Evolutionary conservation across 2,888 invertebrate species (phyloP), one percentile per base, ranked within the genome.

Genomic region (Ptychoptera contaminata): DNA sequence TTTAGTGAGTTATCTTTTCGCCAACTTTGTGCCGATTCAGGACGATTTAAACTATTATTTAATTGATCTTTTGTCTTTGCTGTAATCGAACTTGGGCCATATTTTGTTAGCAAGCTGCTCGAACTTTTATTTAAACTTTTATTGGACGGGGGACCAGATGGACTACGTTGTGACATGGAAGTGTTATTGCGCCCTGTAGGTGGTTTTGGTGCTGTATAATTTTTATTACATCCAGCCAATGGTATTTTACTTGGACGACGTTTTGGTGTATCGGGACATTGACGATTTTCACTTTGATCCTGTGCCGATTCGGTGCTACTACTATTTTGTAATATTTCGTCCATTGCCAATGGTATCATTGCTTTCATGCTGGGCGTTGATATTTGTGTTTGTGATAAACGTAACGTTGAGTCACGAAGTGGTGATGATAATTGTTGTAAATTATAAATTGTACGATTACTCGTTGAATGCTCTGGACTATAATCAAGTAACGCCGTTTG

Each of bases 161-260:
- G 29, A 32, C 34, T 39, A 15, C 23, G 29, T 34, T 29, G 16
- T 12, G 39, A 16, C 11, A 30, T 16, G 7, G 53, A 53, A 8
- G 52, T 56, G 1, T 55, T 55, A 2, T 53, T 47, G 8, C 62
- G 53, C 4, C 63, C 70, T 48, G 58, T 61, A 1, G 76, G 74
- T n/a, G 76, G 74, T 55, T 76, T 76, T 14, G 79, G 74, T 48
- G 79, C 74, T 42, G 74, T 66, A 53, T 73, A 69, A 48, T 68
- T 70, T 55, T 71, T 66, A 58, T 64, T 73, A 23, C 23, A 23
- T 42, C 62, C 73, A 39, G 73, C 74, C 58, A 81, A 67, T 46
- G 82, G 83, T 54, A 82, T 84, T 62, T 80, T 79, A 64, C 79
- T 79, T 44, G 82, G 79, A 50, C 73, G 51, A 16, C 46, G 65